These are phyloP conservation scores for Pseudococcus longispinus DNA, from an alignment of 2,888 invertebrate genomes.

Conservation along the genomic window DNA sequence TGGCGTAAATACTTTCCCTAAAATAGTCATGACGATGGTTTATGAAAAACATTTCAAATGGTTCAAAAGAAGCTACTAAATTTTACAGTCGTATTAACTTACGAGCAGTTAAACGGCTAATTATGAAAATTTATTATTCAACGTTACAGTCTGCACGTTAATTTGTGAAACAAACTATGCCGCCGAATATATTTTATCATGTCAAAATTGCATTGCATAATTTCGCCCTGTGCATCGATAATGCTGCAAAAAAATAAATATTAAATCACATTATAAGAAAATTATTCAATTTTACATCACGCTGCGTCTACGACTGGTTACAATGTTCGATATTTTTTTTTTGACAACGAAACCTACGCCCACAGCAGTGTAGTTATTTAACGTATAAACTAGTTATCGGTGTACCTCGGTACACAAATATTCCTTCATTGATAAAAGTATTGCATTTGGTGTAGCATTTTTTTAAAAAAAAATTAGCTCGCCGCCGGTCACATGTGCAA, in stretches of 20 bases:
- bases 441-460: slow-evolving; percentile 26
- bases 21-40: background rate
- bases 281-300: slow-evolving; percentile 40
- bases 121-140: slow-evolving; percentile 8
- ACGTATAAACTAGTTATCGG: slow-evolving; percentile 31
- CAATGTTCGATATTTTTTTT: slow-evolving; percentile 21
- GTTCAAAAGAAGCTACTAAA: slow-evolving; percentile 25
- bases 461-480: background rate
- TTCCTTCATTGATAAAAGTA: background rate
- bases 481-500: slow-evolving; percentile 31
- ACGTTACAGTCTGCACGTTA: background rate
- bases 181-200: slow-evolving; percentile 19
- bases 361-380: slow-evolving; percentile 5
- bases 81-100: background rate
- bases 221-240: slow-evolving; percentile 26
- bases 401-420: slow-evolving; percentile 1
- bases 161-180: background rate
- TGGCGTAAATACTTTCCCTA: background rate
- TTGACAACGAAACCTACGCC: slow-evolving; percentile 14
- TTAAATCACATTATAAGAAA: slow-evolving; percentile 24
- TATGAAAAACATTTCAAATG: background rate
- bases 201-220: slow-evolving; percentile 33
- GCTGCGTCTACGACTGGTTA: slow-evolving; percentile 12
- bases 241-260: slow-evolving; percentile 16
- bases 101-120: background rate